These are phyloP conservation scores for Dryocosmus kuriphilus DNA, from an alignment of 2,888 invertebrate species.

Conservation along the genomic window DNA sequence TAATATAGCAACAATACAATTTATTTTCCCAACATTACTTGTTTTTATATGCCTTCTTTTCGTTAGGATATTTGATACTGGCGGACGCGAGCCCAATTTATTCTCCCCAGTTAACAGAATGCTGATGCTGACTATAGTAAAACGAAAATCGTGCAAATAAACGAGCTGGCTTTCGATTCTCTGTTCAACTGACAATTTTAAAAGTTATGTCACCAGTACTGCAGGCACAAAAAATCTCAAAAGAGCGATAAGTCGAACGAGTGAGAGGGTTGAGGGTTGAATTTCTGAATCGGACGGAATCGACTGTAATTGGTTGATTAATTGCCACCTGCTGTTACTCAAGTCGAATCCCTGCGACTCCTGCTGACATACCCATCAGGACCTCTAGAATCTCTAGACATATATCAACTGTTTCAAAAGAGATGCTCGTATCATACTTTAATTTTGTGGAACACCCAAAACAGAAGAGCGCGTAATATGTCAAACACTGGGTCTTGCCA, in stretches of 20 bases:
- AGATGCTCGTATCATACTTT: constrained; percentile 32
- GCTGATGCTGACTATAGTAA: background rate
- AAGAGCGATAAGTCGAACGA: background rate
- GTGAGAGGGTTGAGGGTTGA: background rate
- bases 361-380: constrained; percentile 50
- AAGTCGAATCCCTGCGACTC: constrained; percentile 52
- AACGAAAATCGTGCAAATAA: background rate
- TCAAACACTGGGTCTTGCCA: constrained; percentile 46
- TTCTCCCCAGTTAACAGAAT: background rate
- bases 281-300: background rate
- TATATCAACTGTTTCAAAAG: constrained; percentile 44
- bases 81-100: too few species aligned
- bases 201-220: background rate
- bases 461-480: constrained; percentile 27
- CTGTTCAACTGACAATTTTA: background rate
- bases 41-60: too few species aligned
- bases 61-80: too few species aligned
- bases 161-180: background rate
- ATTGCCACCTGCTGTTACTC: constrained; percentile 62
- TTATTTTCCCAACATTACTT: too few species aligned
- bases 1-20: too few species aligned
- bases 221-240: background rate
- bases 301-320: constrained; percentile 51
- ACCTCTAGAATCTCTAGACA: constrained; percentile 46
- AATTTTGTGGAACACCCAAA: constrained; percentile 40